A percentile compares a stretch with the other conserved stretches of the same genome.
Evolutionary conservation across 2,888 invertebrate species (phyloP).

Genomic region (Coelopa pilipes): DNA sequence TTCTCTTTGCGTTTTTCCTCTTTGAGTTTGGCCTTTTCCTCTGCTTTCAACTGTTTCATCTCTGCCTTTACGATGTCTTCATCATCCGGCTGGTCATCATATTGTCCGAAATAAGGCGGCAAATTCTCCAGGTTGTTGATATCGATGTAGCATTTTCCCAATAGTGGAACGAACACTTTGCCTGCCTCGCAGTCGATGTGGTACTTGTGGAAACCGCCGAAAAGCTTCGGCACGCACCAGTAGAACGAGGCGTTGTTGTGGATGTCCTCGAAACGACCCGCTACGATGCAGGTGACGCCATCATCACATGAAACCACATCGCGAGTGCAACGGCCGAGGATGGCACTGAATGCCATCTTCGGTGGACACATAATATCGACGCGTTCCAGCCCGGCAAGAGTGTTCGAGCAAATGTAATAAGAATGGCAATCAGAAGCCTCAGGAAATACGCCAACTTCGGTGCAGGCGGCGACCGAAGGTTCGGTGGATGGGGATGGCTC

Average conservation of each 20-base stretch:
- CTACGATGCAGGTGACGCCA: conserved; percentile 47
- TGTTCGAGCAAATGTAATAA: conserved; percentile 50
- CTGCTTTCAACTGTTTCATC: conserved; percentile 51
- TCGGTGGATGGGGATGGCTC: neutral
- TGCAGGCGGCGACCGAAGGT: conserved; percentile 44
- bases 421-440: conserved; percentile 49
- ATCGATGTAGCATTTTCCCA: conserved; percentile 46
- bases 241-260: conserved; percentile 53
- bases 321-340: conserved; percentile 50
- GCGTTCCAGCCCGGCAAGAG: conserved; percentile 39
- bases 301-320: conserved; percentile 52
- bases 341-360: conserved; percentile 46
- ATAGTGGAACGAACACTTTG: conserved; percentile 48
- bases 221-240: conserved; percentile 47
- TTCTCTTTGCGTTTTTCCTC: conserved; percentile 52
- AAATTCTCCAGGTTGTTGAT: conserved; percentile 39
- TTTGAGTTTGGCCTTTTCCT: conserved; percentile 53
- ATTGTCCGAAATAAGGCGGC: conserved; percentile 22
- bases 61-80: conserved; percentile 53
- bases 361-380: conserved; percentile 45
- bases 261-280: conserved; percentile 47
- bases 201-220: conserved; percentile 52
- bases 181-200: conserved; percentile 53
- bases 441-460: conserved; percentile 44
- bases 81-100: conserved; percentile 41